phyloP scores from a whole-genome alignment of 2,797 vertebrate species.

The Typhlichthys subterraneus region DNA sequence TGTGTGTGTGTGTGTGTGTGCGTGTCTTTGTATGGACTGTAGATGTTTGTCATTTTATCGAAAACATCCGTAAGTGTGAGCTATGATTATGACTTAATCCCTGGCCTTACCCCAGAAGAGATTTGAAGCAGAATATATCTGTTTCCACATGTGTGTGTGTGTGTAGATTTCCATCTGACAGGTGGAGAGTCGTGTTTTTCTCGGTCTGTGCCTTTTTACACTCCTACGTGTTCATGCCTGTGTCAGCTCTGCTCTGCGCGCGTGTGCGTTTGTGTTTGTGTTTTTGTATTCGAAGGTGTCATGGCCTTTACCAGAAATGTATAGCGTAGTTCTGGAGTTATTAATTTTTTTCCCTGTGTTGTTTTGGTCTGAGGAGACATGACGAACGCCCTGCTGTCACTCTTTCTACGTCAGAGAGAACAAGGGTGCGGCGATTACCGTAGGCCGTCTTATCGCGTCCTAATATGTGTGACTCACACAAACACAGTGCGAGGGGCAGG shows the following conservation, averaged over 20 bases:
- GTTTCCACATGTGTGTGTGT: conserved; percentile 1
- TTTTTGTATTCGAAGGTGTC: conserved; percentile 33
- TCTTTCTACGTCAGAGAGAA: conserved; percentile 25
- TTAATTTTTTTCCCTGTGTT: conserved; percentile 43
- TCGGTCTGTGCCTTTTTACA: not conserved
- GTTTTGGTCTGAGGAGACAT: conserved; percentile 30
- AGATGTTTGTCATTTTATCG: conserved; percentile 16
- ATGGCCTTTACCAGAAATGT: conserved; percentile 23
- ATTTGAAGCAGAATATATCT: conserved; percentile 14
- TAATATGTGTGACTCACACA: conserved; percentile 68
- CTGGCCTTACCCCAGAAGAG: conserved; percentile 7
- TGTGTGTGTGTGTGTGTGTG: conserved; percentile 9
- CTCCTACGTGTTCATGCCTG: conserved; percentile 46
- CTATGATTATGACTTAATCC: conserved; percentile 37
- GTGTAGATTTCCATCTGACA: conserved; percentile 28
- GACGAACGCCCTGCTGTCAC: not conserved
- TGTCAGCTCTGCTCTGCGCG: conserved; percentile 3
- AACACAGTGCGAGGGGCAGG: conserved; percentile 52
- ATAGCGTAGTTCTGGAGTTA: not conserved
- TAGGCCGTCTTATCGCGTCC: conserved; percentile 41
- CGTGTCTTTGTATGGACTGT: conserved; percentile 1
- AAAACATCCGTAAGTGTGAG: conserved; percentile 7
- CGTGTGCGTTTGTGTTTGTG: conserved; percentile 12
- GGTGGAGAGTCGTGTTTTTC: conserved; percentile 47
- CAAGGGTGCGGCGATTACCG: conserved; percentile 56